Evolutionary conservation across 2,113 vertebrate species (phyloP).

Genomic region (Mesoclemmys tuberculata): DNA sequence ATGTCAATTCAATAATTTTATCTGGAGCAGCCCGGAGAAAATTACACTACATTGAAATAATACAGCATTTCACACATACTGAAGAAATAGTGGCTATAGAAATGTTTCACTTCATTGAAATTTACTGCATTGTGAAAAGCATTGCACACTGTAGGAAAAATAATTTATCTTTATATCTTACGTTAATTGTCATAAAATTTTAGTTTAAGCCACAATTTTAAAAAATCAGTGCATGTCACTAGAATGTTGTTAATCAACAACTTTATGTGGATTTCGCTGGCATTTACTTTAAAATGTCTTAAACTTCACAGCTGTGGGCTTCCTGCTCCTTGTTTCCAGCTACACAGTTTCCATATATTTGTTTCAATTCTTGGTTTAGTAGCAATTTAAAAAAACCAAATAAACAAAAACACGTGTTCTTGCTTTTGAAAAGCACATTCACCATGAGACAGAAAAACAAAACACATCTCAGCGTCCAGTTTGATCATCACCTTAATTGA

Average conservation of each 20-base stretch:
- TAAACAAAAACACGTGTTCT: not conserved
- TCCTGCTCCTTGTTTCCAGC: not conserved
- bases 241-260: not conserved
- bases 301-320: not conserved
- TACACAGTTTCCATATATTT: not conserved
- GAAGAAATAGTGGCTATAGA: not conserved
- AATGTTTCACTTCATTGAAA: slow-evolving; percentile 18
- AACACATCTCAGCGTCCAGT: not conserved
- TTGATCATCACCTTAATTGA: not conserved
- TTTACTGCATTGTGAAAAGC: not conserved
- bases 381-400: not conserved
- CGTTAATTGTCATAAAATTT: slow-evolving; percentile 4
- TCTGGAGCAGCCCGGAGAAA: slow-evolving; percentile 24
- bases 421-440: not conserved
- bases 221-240: slow-evolving; percentile 7
- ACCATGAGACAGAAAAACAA: not conserved
- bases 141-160: not conserved
- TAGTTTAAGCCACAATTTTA: not conserved
- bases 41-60: slow-evolving; percentile 22
- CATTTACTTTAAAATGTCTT: slow-evolving; percentile 15
- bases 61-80: not conserved
- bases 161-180: slow-evolving; percentile 36
- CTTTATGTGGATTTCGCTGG: not conserved
- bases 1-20: slow-evolving; percentile 30
- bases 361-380: not conserved